Percentiles rank a stretch among this genome's conserved stretches.
Evolutionary conservation across 2,797 vertebrate species (phyloP).

Genomic region (Galago senegalensis): DNA sequence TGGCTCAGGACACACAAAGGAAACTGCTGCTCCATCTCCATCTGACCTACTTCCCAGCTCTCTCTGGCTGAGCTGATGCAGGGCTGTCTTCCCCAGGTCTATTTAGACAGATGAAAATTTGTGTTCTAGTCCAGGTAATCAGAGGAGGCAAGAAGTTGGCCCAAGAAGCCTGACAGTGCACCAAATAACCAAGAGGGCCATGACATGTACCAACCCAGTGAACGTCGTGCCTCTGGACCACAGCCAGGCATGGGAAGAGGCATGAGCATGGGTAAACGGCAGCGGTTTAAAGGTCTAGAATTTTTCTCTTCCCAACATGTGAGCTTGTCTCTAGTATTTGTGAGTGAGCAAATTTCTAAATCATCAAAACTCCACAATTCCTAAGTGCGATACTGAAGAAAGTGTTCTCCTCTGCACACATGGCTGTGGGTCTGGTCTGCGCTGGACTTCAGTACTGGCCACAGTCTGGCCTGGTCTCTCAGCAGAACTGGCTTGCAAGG

Average conservation of each 20-base stretch:
- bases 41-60: background rate
- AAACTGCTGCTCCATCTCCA: no score
- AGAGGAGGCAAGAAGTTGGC: background rate
- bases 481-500: background rate
- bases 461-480: background rate
- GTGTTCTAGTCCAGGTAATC: background rate
- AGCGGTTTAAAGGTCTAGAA: background rate
- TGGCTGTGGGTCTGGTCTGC: background rate
- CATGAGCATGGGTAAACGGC: rapidly evolving
- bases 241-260: background rate
- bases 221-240: rapidly evolving
- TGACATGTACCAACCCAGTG: no score
- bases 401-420: rapidly evolving
- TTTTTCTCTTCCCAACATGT: background rate
- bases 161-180: rapidly evolving
- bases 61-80: background rate
- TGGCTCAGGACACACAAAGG: background rate
- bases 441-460: background rate
- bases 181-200: background rate
- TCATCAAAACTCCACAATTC: background rate
- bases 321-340: background rate
- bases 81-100: background rate
- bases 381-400: background rate
- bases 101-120: background rate
- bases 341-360: background rate